Evolutionary conservation across 2,888 invertebrate species (phyloP).

Genomic region (Gortyna flavago): DNA sequence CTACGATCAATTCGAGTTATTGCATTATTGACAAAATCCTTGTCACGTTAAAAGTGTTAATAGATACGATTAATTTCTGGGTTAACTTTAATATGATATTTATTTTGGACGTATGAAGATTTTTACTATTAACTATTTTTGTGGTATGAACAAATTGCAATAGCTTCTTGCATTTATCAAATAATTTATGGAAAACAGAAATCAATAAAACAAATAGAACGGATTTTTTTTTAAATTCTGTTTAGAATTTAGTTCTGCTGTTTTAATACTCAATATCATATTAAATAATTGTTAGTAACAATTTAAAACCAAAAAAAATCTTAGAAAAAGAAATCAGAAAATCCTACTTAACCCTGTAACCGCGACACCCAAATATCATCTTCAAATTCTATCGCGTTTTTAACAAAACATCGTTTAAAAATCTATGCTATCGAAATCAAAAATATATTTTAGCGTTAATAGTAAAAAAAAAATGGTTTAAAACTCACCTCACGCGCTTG

Average conservation of each 20-base stretch:
- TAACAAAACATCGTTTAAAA: slow-evolving; percentile 8
- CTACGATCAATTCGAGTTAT: slow-evolving; percentile 45
- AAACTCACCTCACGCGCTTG: slow-evolving; percentile 75
- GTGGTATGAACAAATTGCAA: not conserved
- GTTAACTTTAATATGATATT: slow-evolving; percentile 24
- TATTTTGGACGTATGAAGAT: not conserved
- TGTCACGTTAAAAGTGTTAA: slow-evolving; percentile 51
- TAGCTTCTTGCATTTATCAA: not conserved
- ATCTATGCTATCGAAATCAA: slow-evolving; percentile 10
- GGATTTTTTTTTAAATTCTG: too few relatives aligned
- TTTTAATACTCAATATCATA: not conserved
- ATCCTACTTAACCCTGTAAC: slow-evolving; percentile 57
- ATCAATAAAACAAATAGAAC: not conserved
- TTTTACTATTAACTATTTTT: not conserved
- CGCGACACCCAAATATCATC: slow-evolving; percentile 28
- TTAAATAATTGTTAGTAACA: not conserved
- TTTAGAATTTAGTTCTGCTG: not conserved
- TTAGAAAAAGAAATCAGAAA: slow-evolving; percentile 8
- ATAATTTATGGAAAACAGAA: not conserved
- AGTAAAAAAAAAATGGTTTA: slow-evolving; percentile 12
- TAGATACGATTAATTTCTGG: slow-evolving; percentile 44
- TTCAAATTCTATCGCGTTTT: slow-evolving; percentile 5
- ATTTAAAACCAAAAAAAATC: not conserved
- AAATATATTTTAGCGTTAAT: slow-evolving; percentile 8
- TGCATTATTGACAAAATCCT: slow-evolving; percentile 54